Evolutionary conservation across 2,113 vertebrate species (phyloP), one percentile per base, ranked within the genome.

Genomic region (Brienomyrus brachyistius): DNA sequence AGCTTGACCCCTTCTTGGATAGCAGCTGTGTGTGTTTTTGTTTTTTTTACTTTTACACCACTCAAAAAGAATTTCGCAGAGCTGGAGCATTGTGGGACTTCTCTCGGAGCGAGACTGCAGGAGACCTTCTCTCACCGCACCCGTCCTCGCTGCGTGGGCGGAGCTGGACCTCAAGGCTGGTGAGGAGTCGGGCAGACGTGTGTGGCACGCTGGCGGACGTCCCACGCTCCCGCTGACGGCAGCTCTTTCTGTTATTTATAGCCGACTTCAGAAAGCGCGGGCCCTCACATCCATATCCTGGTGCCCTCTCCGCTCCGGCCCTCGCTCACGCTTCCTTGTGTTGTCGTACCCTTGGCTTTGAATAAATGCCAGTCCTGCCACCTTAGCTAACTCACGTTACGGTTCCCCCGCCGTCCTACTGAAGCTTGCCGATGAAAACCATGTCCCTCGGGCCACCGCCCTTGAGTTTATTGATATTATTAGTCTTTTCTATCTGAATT

Each of bases 191-290:
- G 2, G 40, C 82, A 47, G 6, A 31, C 62, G 27, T 31, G n/a
- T 27, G 21, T 1, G 21, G 45, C 47, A 23, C 6, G 4, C 82
- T 23, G 43, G 43, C 40, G 43, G 82, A 47, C 3, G 2, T 10
- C 80, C 80, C 17, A 8, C 2, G 0, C 45, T 23, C 7, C 23
- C 17, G 40, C 43, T 84, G 80, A 84, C 21, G 19, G 80, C 21
- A 48, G 80, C 43, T 21, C 45, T 84, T 84, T 48, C 82, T 47
- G 82, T 84, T 27, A 84, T 84, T 84, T 84, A 84, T 84, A 84
- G n/a, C 43, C 43, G 9, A 6, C 82, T 84, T 84, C 82, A 84
- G 82, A 45, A 48, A n/a, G n/a, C 0, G 23, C 5, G 3, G 45
- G 0, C 40, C 23, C 4, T 3, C 21, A 19, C 43, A 83, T 83